Percentiles rank a stretch among this genome's conserved stretches.
Conservation (phyloP, 2,797 vertebrate species). For the Spinus pinus region DNA sequence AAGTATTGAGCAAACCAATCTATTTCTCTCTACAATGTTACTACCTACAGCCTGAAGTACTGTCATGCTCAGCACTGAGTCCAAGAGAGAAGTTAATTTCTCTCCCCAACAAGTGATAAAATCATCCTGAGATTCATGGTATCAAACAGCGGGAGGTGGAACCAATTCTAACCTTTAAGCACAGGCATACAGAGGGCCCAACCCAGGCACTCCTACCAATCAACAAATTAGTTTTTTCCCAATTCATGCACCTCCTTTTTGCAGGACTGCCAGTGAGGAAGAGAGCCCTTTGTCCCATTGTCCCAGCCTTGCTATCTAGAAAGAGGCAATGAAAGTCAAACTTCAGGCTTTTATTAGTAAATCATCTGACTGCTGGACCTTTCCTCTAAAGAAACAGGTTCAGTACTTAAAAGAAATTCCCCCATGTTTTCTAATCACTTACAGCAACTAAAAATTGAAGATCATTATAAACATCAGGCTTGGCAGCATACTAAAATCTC, state of each 20-base stretch:
- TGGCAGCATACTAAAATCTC: constrained; percentile 28
- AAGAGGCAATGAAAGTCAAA: neutral
- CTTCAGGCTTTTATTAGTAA: neutral
- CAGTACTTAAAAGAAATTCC: neutral
- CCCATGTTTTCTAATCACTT: constrained; percentile 28
- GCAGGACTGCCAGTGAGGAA: neutral
- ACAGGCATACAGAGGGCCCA: neutral
- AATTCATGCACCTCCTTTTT: neutral
- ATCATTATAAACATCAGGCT: constrained; percentile 46
- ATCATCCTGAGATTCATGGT: neutral
- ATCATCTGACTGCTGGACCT: neutral
- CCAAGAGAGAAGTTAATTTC: neutral
- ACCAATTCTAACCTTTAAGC: neutral
- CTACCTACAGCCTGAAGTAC: neutral
- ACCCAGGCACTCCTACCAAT: no score
- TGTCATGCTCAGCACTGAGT: neutral
- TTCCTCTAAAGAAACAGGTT: neutral
- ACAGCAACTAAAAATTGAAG: constrained; percentile 35
- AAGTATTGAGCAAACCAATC: neutral
- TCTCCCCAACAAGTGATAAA: neutral
- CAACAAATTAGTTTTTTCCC: neutral
- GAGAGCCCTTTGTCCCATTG: neutral
- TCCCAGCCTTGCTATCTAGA: neutral
- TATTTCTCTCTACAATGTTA: neutral
- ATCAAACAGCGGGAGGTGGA: neutral